Evolutionary conservation across 2,888 invertebrate genomes (phyloP).

Genomic region (Lymantria dispar): DNA sequence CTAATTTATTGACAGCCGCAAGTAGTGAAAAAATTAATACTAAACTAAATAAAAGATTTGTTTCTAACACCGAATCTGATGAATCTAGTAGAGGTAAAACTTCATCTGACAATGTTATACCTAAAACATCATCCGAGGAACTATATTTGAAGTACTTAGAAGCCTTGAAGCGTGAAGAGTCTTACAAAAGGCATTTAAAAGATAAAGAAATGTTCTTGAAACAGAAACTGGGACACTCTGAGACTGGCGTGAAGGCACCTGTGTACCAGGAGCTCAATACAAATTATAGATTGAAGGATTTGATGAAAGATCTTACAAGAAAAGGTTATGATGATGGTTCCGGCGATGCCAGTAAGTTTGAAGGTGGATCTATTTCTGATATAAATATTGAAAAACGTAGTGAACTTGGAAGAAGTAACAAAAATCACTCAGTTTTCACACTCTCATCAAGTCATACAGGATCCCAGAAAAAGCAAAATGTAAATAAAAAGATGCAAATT

Average conservation of each 20-base stretch:
- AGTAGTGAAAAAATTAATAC: slow-evolving; percentile 44
- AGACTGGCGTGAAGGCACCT: slow-evolving; percentile 46
- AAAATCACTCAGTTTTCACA: slow-evolving; percentile 73
- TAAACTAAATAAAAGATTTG: slow-evolving; percentile 37
- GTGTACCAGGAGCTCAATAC: slow-evolving; percentile 39
- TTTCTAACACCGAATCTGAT: slow-evolving; percentile 63
- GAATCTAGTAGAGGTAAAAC: slow-evolving; percentile 56
- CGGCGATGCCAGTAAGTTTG: slow-evolving; percentile 73
- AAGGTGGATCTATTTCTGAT: slow-evolving; percentile 53
- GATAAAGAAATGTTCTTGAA: slow-evolving; percentile 70
- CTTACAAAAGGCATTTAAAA: slow-evolving; percentile 63
- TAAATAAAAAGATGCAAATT: slow-evolving; percentile 48
- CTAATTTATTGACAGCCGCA: slow-evolving; percentile 57
- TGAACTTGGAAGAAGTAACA: slow-evolving; percentile 44
- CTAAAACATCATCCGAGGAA: slow-evolving; percentile 67
- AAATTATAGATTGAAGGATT: slow-evolving; percentile 55
- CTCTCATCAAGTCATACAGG: slow-evolving; percentile 66
- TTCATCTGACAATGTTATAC: slow-evolving; percentile 51
- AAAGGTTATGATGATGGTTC: slow-evolving; percentile 74
- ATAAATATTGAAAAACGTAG: slow-evolving; percentile 35
- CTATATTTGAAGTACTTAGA: slow-evolving; percentile 68
- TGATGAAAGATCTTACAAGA: slow-evolving; percentile 70
- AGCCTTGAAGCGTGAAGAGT: slow-evolving; percentile 63
- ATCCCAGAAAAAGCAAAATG: slow-evolving; percentile 44
- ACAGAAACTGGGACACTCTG: slow-evolving; percentile 63